Evolutionary conservation across 2,888 invertebrate species (phyloP).

Genomic region (Campopleginae sp.): DNA sequence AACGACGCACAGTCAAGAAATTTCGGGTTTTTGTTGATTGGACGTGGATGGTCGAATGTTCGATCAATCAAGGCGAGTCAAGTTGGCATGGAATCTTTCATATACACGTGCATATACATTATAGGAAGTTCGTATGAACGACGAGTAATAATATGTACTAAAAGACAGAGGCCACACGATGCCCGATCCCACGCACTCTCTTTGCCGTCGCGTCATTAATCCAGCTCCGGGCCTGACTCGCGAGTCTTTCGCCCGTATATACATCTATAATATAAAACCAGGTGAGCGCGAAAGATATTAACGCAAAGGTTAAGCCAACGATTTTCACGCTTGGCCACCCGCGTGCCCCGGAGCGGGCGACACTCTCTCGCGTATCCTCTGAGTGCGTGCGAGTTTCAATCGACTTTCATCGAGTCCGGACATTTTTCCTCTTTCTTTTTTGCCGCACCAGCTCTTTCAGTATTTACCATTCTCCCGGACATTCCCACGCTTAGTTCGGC

Average conservation of each 20-base stretch:
- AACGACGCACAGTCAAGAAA: background rate
- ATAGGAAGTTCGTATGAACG: slow-evolving; percentile 8
- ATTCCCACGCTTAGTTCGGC: slow-evolving; percentile 57
- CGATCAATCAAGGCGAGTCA: background rate
- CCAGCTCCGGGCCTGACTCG: slow-evolving; percentile 54
- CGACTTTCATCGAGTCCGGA: slow-evolving; percentile 63
- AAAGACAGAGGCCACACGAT: slow-evolving; percentile 53
- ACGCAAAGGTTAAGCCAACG: slow-evolving; percentile 69
- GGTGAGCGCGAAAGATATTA: slow-evolving; percentile 64
- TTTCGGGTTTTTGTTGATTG: background rate
- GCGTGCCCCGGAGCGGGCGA: slow-evolving; percentile 65
- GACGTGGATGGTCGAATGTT: background rate
- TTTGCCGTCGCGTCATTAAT: slow-evolving; percentile 67
- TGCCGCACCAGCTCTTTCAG: slow-evolving; percentile 1
- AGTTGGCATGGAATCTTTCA: background rate
- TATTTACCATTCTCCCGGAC: slow-evolving; percentile 61
- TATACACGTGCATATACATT: background rate
- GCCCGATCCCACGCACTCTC: slow-evolving; percentile 67
- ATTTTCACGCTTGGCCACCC: slow-evolving; percentile 73
- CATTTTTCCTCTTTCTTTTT: slow-evolving; percentile 26
- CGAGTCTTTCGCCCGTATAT: slow-evolving; percentile 37
- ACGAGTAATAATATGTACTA: slow-evolving; percentile 36
- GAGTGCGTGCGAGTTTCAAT: slow-evolving; percentile 53
- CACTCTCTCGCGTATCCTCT: slow-evolving; percentile 56
- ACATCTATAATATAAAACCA: slow-evolving; percentile 54